Evolutionary conservation across 2,888 invertebrate species (phyloP), one percentile per base, ranked within the genome.

Genomic region (Acrobasis consociella): DNA sequence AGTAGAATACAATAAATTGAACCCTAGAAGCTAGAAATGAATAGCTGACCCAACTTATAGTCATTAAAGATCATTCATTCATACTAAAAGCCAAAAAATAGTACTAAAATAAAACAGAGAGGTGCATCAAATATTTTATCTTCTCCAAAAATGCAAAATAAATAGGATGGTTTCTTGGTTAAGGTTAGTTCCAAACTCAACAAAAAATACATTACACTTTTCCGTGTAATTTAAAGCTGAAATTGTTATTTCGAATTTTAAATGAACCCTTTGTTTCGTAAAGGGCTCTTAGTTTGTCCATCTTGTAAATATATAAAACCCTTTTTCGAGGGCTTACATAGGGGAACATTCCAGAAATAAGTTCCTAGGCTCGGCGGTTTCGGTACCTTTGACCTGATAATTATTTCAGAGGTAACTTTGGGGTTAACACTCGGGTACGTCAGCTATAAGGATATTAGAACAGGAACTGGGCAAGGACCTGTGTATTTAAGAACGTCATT

Each of bases 271-370:
- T 46, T 46, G n/a, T 46, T 42, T 31, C 2, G 42, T 10, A 3
- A n/a, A 2, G 13, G 11, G n/a, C 11, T 22, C 22, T 52, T 52
- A 52, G 52, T 37, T 51, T 52, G 3, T 52, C n/a, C 52, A 8
- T 16, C 38, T 55, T 39, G 39, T 39, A 11, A 55, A 55, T 39
- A 39, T 55, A 39, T 39, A 52, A 52, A 31, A 52, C 46, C 46
- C 46, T 46, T 46, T 31, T 46, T n/a, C 13, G 46, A 46, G 42
- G 46, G 3, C 46, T 31, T 1, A 46, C 46, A n/a, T 46, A 13
- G n/a, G 46, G 46, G 46, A 13, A 46, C 46, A 46, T 46, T 46
- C 46, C 46, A 46, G n/a, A n/a, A 46, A 46, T 46, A 46, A 46
- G 46, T 46, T 46, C 46, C 46, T 46, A 46, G 46, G 46, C 46